Evolutionary conservation across 1,140 invertebrate species (phyloP).

Genomic region (Thrips palmi): DNA sequence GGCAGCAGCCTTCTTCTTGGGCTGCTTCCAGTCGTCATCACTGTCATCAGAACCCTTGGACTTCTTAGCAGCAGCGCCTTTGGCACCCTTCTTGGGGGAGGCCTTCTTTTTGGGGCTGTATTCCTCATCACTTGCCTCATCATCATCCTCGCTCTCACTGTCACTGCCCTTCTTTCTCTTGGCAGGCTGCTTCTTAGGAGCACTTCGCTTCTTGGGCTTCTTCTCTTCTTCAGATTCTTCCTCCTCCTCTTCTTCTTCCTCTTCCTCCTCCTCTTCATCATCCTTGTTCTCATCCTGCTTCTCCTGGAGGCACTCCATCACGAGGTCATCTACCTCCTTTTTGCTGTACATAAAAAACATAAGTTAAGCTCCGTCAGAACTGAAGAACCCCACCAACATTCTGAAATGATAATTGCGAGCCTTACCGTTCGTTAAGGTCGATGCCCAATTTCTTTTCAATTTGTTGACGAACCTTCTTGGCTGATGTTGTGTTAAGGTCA

Average conservation of each 20-base stretch:
- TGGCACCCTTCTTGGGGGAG: conserved; percentile 25
- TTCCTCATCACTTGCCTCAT: conserved; percentile 46
- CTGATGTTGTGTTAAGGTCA: conserved; percentile 61
- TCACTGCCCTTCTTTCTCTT: conserved; percentile 40
- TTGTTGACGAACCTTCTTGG: conserved; percentile 78
- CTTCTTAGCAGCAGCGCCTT: conserved; percentile 30
- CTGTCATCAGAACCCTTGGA: conserved; percentile 58
- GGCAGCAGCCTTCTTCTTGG: conserved; percentile 26
- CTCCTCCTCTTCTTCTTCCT: conserved; percentile 25
- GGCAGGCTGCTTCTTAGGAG: conserved; percentile 32
- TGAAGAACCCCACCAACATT: background rate
- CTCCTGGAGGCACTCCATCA: conserved; percentile 53
- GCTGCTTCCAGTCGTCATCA: conserved; percentile 58
- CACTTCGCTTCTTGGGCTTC: conserved; percentile 36
- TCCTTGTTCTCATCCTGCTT: conserved; percentile 35
- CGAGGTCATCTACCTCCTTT: conserved; percentile 65
- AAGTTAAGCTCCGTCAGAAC: background rate
- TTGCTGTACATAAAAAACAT: conserved; percentile 32
- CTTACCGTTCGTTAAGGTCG: conserved; percentile 45
- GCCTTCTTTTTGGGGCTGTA: conserved; percentile 41
- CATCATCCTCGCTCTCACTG: conserved; percentile 36
- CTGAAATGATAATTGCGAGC: conserved; percentile 5
- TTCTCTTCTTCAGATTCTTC: conserved; percentile 33
- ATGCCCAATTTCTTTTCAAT: conserved; percentile 63
- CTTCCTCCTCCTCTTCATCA: conserved; percentile 32